These are phyloP conservation scores for Toxotes chatareus DNA, from an alignment of 2,113 vertebrate species.

Conservation along the genomic window DNA sequence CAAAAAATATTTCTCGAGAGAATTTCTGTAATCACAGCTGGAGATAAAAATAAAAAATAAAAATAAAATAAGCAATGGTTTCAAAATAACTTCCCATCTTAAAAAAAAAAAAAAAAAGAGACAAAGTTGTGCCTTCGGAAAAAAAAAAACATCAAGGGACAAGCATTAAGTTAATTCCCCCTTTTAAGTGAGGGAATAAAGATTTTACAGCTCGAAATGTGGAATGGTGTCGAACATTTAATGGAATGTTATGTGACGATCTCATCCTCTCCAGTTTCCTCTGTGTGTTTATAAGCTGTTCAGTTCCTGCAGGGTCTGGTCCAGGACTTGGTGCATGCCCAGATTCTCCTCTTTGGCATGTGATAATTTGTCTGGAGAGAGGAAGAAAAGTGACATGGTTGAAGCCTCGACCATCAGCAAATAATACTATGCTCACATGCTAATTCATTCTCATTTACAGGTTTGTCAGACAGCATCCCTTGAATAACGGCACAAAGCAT, in stretches of 20 bases:
- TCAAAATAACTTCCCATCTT: constrained; percentile 50
- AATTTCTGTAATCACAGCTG: constrained; percentile 54
- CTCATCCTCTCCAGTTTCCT: constrained; percentile 66
- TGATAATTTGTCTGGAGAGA: constrained; percentile 90
- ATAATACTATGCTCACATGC: constrained; percentile 5
- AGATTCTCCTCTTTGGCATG: constrained; percentile 94
- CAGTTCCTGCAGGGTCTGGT: constrained; percentile 94
- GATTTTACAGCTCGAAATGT: constrained; percentile 75
- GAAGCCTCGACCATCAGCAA: constrained; percentile 22
- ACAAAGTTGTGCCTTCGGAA: constrained; percentile 55
- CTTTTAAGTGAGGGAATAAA: constrained; percentile 58
- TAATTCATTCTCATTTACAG: constrained; percentile 7
- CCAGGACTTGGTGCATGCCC: constrained; percentile 93
- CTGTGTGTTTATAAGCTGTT: constrained; percentile 91
- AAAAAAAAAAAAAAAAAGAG: constrained; percentile 49
- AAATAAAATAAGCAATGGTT: constrained; percentile 25
- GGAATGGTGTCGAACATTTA: constrained; percentile 79
- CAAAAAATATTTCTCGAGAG: constrained; percentile 41
- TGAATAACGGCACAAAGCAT: constrained; percentile 2
- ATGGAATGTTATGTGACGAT: constrained; percentile 79
- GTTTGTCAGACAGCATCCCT: constrained; percentile 15
- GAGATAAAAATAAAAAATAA: constrained; percentile 33
- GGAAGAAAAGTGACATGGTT: constrained; percentile 38
- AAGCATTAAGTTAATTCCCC: constrained; percentile 78
- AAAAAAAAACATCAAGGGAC: constrained; percentile 60